Percentiles rank a stretch among this genome's conserved stretches.
Conservation (phyloP, 2,113 vertebrate species). For the Limanda limanda region DNA sequence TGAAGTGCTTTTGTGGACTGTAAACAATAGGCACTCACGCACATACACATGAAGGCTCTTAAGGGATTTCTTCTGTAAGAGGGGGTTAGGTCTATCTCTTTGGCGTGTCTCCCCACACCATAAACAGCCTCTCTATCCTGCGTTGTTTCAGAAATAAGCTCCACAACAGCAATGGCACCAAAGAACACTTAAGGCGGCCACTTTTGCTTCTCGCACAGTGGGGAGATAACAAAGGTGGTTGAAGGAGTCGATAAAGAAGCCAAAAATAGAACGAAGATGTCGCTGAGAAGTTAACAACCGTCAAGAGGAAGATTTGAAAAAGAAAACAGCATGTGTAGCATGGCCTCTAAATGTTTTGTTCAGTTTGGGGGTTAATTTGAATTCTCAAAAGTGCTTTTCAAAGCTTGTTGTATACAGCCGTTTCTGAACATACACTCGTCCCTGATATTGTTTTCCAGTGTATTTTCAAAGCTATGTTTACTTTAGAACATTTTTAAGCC, state of each 20-base stretch:
- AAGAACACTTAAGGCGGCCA: conserved; percentile 65
- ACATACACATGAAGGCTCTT: conserved; percentile 15
- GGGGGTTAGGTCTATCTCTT: background rate
- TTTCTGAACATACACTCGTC: too few relatives aligned
- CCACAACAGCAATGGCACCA: conserved; percentile 54
- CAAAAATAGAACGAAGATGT: too few relatives aligned
- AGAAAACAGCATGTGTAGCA: too few relatives aligned
- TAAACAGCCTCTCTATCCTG: conserved; percentile 19
- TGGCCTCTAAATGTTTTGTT: too few relatives aligned
- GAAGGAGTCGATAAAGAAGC: too few relatives aligned
- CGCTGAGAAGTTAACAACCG: conserved; percentile 2
- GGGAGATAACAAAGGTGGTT: too few relatives aligned
- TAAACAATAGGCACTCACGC: conserved; percentile 29
- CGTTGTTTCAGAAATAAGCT: conserved; percentile 47
- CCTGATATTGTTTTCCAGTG: too few relatives aligned
- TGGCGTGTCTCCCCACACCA: background rate
- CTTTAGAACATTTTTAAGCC: too few relatives aligned
- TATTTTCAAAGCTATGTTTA: too few relatives aligned
- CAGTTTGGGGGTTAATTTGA: too few relatives aligned
- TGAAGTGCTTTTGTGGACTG: background rate
- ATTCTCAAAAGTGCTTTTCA: too few relatives aligned
- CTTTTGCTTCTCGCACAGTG: conserved; percentile 40
- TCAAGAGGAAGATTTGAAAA: conserved; percentile 44
- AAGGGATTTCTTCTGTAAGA: conserved; percentile 27
- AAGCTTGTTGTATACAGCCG: too few relatives aligned